Evolutionary conservation across 2,797 vertebrate genomes (phyloP).

Genomic region (Steatocranus sp.): DNA sequence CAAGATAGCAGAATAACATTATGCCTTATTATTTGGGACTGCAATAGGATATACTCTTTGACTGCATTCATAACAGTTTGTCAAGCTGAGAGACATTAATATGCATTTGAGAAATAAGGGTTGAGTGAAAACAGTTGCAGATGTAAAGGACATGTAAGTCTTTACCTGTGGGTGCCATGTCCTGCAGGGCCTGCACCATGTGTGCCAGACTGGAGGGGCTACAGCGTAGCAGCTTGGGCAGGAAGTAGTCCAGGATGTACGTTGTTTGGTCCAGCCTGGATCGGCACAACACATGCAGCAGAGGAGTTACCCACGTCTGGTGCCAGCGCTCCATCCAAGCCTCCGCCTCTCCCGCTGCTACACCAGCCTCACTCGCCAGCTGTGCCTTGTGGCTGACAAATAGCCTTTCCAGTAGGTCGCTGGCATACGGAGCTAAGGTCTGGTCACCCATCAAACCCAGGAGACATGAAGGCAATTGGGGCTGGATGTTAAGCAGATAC

Average conservation of each 20-base stretch:
- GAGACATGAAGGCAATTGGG: conserved; percentile 79
- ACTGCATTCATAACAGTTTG: background rate
- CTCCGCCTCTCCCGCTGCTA: background rate
- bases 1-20: background rate
- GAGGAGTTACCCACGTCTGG: conserved; percentile 86
- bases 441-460: conserved; percentile 90
- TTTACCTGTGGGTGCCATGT: conserved; percentile 51
- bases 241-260: conserved; percentile 91
- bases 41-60: background rate
- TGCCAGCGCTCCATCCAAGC: conserved; percentile 86
- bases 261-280: conserved; percentile 85
- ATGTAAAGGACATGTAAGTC: background rate
- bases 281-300: conserved; percentile 85
- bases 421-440: conserved; percentile 87
- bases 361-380: conserved; percentile 59
- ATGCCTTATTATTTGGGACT: background rate
- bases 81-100: background rate
- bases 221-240: conserved; percentile 88
- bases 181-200: conserved; percentile 88
- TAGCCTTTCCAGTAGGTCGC: conserved; percentile 90
- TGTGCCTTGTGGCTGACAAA: conserved; percentile 87
- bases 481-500: conserved; percentile 78
- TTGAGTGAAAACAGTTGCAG: background rate
- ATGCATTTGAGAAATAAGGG: background rate
- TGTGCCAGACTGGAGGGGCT: conserved; percentile 85